These are phyloP conservation scores for Hassar affinis DNA, from an alignment of 2,113 vertebrate genomes.

Conservation along the genomic window DNA sequence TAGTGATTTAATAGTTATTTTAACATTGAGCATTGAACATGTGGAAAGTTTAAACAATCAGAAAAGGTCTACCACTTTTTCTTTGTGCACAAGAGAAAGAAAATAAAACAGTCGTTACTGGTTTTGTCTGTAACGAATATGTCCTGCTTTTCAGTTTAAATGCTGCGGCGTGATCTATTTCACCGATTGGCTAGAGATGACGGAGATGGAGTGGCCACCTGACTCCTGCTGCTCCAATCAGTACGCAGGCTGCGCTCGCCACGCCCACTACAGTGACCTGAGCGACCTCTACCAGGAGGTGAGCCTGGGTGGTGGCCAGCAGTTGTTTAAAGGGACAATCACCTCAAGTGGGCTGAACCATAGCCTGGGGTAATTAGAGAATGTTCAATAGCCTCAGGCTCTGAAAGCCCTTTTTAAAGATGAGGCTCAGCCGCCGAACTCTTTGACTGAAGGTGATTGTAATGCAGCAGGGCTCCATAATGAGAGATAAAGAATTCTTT, in stretches of 20 bases:
- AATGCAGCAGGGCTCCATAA: slow-evolving; percentile 35
- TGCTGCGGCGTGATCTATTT: slow-evolving; percentile 98
- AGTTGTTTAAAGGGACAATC: not conserved
- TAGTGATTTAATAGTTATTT: not conserved
- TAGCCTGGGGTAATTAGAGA: slow-evolving; percentile 36
- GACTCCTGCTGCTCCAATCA: slow-evolving; percentile 95
- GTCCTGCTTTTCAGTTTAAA: slow-evolving; percentile 78
- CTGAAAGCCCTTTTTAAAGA: slow-evolving; percentile 27
- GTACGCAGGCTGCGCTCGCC: slow-evolving; percentile 90
- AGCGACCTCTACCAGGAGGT: slow-evolving; percentile 97
- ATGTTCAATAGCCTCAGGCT: not conserved
- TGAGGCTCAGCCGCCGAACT: not conserved
- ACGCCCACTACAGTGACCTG: slow-evolving; percentile 88
- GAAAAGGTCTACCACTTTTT: not conserved
- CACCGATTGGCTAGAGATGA: slow-evolving; percentile 98
- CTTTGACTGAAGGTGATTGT: slow-evolving; percentile 20
- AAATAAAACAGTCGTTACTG: not conserved
- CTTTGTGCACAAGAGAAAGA: not conserved
- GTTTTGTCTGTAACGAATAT: not conserved
- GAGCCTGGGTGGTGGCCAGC: slow-evolving; percentile 52
- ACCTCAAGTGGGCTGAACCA: not conserved
- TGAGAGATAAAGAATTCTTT: slow-evolving; percentile 30
- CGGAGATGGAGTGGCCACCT: slow-evolving; percentile 97
- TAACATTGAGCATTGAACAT: not conserved
- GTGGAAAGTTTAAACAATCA: not conserved